Percentiles rank a stretch among this genome's conserved stretches.
Evolutionary conservation across 2,888 invertebrate genomes (phyloP).

Genomic region (Lochmaea crataegi): DNA sequence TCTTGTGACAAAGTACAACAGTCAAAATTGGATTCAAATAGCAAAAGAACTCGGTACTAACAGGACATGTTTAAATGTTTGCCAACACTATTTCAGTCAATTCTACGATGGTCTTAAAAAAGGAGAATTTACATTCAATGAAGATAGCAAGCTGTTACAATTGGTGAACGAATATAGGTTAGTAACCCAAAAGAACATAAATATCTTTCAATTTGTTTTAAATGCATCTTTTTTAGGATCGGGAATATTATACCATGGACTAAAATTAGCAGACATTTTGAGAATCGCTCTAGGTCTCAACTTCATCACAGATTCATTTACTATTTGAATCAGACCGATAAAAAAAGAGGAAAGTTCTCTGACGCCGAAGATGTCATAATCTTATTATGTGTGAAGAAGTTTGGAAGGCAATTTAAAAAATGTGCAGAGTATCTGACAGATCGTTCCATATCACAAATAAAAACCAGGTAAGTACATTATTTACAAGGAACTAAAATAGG

Average conservation of each 20-base stretch:
- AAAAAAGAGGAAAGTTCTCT: constrained; percentile 73
- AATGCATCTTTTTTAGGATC: constrained; percentile 64
- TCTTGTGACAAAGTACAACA: constrained; percentile 63
- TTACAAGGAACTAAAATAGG: too few relatives aligned
- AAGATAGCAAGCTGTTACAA: constrained; percentile 74
- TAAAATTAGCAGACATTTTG: constrained; percentile 73
- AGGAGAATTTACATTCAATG: constrained; percentile 74
- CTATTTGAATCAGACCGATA: constrained; percentile 62
- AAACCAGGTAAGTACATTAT: constrained; percentile 55
- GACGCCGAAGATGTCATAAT: constrained; percentile 75
- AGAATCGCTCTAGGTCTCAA: constrained; percentile 73
- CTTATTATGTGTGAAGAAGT: constrained; percentile 71
- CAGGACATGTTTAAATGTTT: constrained; percentile 77
- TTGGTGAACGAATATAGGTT: constrained; percentile 72
- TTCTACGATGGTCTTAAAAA: constrained; percentile 57
- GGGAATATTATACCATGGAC: constrained; percentile 81
- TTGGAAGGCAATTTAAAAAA: constrained; percentile 71
- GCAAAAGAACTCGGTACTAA: constrained; percentile 69
- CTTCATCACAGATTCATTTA: constrained; percentile 71
- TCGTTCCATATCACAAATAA: constrained; percentile 72
- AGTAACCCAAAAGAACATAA: neutral
- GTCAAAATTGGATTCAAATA: constrained; percentile 76
- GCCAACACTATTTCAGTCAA: constrained; percentile 73
- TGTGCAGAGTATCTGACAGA: constrained; percentile 71
- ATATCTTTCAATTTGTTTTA: neutral